phyloP scores from a whole-genome alignment of 1,140 invertebrate genomes.

The Penaeus indicus region DNA sequence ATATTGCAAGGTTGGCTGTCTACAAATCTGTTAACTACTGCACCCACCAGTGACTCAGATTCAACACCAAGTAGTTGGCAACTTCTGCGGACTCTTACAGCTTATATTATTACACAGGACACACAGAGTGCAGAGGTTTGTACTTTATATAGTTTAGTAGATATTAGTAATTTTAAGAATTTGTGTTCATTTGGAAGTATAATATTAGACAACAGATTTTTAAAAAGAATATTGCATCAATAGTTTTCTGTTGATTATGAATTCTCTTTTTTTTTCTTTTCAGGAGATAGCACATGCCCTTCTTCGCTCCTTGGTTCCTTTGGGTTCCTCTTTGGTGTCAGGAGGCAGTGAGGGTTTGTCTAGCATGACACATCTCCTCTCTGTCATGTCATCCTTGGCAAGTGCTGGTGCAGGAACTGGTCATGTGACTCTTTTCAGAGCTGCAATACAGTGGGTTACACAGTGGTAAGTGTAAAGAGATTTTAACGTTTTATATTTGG shows the following conservation, averaged over 20 bases:
- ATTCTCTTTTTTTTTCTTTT: conserved; percentile 76
- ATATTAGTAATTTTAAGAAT: conserved; percentile 74
- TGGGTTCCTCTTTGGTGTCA: conserved; percentile 55
- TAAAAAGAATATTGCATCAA: neutral
- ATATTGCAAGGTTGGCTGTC: conserved; percentile 79
- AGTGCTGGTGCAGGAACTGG: conserved; percentile 83
- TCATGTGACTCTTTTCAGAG: conserved; percentile 84
- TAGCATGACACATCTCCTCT: conserved; percentile 75
- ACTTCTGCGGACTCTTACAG: conserved; percentile 57
- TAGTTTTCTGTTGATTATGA: no score
- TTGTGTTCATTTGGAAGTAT: no score
- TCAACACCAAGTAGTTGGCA: conserved; percentile 56
- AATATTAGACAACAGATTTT: neutral
- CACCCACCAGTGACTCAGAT: conserved; percentile 55
- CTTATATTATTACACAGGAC: conserved; percentile 57
- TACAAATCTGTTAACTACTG: conserved; percentile 69
- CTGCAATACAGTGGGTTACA: conserved; percentile 83
- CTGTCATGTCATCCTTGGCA: conserved; percentile 84
- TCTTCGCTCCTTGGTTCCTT: conserved; percentile 55
- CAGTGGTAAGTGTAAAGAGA: conserved; percentile 70
- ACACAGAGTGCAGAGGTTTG: conserved; percentile 55
- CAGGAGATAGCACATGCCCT: conserved; percentile 76
- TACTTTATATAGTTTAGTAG: neutral
- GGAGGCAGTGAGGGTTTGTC: conserved; percentile 50
- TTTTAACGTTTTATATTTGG: neutral